phyloP scores from a whole-genome alignment of 2,888 invertebrate genomes.

The Lingula anatina region DNA sequence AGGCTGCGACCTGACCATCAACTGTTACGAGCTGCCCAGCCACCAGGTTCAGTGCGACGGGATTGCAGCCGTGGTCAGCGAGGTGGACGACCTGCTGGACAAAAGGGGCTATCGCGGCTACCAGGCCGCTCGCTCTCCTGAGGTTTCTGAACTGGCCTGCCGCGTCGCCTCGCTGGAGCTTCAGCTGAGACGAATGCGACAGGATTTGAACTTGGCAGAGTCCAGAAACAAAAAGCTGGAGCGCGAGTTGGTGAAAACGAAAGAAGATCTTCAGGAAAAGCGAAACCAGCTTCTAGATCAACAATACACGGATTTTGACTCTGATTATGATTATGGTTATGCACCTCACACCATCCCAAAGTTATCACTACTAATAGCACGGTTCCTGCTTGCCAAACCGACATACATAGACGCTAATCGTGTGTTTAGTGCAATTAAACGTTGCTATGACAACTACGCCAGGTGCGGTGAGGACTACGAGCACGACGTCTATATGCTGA shows the following conservation, averaged over 20 bases:
- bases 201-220: conserved; percentile 37
- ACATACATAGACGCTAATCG: conserved; percentile 29
- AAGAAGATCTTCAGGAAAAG: conserved; percentile 29
- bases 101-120: too few species aligned
- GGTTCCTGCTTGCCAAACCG: conserved; percentile 32
- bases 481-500: conserved; percentile 43
- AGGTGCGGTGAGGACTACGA: conserved; percentile 25
- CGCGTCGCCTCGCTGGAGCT: conserved; percentile 36
- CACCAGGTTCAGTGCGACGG: conserved; percentile 41
- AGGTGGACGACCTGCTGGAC: conserved; percentile 17
- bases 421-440: conserved; percentile 30
- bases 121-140: conserved; percentile 6
- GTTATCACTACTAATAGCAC: conserved; percentile 33
- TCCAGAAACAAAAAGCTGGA: conserved; percentile 32
- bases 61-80: conserved; percentile 54
- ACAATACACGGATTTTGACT: conserved; percentile 29
- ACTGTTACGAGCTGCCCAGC: conserved; percentile 25
- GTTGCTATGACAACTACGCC: conserved; percentile 36
- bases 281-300: conserved; percentile 22
- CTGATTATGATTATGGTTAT: conserved; percentile 35
- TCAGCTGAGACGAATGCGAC: conserved; percentile 28
- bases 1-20: conserved; percentile 30
- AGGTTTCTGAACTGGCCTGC: conserved; percentile 25
- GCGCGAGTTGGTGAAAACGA: conserved; percentile 27
- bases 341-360: conserved; percentile 30